Evolutionary conservation across 2,113 vertebrate species (phyloP), one percentile per base, ranked within the genome.

Genomic region (Campylorhamphus procurvoides): DNA sequence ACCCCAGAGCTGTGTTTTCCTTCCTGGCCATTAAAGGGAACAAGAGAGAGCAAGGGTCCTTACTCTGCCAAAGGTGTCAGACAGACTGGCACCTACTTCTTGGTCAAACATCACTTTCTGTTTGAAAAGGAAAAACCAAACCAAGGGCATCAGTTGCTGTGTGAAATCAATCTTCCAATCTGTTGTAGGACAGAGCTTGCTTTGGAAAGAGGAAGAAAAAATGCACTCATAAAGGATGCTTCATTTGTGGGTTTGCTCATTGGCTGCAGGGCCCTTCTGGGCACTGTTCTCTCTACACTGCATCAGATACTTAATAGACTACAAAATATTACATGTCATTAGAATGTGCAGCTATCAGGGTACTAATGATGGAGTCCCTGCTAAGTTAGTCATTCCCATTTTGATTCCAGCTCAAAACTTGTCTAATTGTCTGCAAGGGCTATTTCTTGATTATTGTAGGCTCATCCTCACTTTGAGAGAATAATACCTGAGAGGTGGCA

Each of bases 101-200:
- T 81, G 63, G 56, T 64, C 4, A 1, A 58, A 73, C 22, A 49
- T 39, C 71, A 39, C 67, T 72, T 88, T 47, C 44, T 71, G 39
- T 89, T 89, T 83, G 46, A 58, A 49, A 58, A 50, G 23, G 6
- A 4, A 25, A 42, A 17, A 33, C 10, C 76, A 68, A 46, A 59
- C 46, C 18, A 14, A 20, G 6, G 13, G 31, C 49, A 83, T 73
- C 75, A 86, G 75, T 89, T 92, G 35, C 91, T 60, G 50, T 77
- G 86, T 83, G 91, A 92, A 95, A 95, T 90, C 82, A 82, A 53
- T 96, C 82, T 93, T 79, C 35, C 87, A 60, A 9, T 86, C 89
- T 66, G 71, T 62, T 60, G 49, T 40, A 89, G 92, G 85, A 76
- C 83, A 94, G 89, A 93, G 33, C 64, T 96, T 79, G 82, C 79